Evolutionary conservation across 2,888 invertebrate species (phyloP).

Genomic region (Epinotia brunnichana): DNA sequence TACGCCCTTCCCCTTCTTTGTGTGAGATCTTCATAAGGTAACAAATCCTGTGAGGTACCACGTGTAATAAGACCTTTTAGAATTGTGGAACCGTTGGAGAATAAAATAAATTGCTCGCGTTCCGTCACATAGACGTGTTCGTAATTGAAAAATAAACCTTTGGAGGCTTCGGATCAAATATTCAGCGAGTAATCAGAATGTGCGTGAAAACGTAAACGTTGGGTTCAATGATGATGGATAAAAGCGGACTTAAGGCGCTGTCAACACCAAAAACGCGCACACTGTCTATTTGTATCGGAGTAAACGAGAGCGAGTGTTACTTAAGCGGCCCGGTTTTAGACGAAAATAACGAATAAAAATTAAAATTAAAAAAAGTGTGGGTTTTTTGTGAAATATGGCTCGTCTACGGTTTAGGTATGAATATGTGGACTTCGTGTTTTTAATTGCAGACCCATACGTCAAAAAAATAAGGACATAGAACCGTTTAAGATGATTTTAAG

Average conservation of each 20-base stretch:
- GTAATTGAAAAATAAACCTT: slow-evolving; percentile 63
- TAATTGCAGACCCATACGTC: no score
- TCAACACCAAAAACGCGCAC: no score
- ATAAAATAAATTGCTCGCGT: slow-evolving; percentile 67
- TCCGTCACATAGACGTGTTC: slow-evolving; percentile 57
- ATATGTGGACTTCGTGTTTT: no score
- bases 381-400: no score
- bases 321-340: no score
- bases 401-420: no score
- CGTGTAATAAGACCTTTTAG: neutral
- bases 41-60: neutral
- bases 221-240: neutral
- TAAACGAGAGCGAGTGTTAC: no score
- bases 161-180: slow-evolving; percentile 17
- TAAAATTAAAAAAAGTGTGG: no score
- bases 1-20: slow-evolving; percentile 58
- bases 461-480: no score
- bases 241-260: neutral
- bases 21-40: neutral
- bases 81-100: slow-evolving; percentile 48
- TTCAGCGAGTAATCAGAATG: slow-evolving; percentile 26
- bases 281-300: no score
- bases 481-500: no score
- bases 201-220: neutral
- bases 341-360: no score